Conservation (phyloP, 2,113 vertebrate genomes). For the Hemiscyllium ocellatum region DNA sequence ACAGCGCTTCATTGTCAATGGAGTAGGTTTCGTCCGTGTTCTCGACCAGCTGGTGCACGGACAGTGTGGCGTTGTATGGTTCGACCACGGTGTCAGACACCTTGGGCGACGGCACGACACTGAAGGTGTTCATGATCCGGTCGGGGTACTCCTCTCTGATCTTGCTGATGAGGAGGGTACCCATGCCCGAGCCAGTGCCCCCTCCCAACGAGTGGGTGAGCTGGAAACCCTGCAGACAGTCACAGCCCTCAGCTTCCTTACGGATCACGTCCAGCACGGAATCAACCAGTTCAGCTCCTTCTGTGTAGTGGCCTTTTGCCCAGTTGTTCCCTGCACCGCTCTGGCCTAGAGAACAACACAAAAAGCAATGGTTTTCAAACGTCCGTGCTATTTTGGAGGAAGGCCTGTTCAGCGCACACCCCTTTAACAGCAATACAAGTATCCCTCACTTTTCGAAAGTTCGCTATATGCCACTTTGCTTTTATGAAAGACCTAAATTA, state of each 20-base stretch:
- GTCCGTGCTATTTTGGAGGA: not conserved
- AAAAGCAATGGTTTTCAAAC: not conserved
- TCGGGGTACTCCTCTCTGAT: slow-evolving; percentile 71
- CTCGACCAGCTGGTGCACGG: slow-evolving; percentile 69
- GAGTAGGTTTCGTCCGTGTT: slow-evolving; percentile 72
- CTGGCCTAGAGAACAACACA: slow-evolving; percentile 51
- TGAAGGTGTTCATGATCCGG: slow-evolving; percentile 74
- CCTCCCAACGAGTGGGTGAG: slow-evolving; percentile 67
- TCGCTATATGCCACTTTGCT: too few relatives aligned
- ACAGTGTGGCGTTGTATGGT: slow-evolving; percentile 71
- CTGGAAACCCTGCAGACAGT: slow-evolving; percentile 71
- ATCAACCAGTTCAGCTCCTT: slow-evolving; percentile 68
- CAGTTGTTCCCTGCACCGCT: slow-evolving; percentile 72
- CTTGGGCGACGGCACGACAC: slow-evolving; percentile 67
- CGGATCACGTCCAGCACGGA: slow-evolving; percentile 66
- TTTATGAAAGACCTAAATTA: too few relatives aligned
- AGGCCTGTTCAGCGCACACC: too few relatives aligned
- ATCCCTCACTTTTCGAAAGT: too few relatives aligned
- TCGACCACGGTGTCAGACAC: slow-evolving; percentile 71
- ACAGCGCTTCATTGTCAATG: slow-evolving; percentile 70
- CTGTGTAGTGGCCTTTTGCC: slow-evolving; percentile 71
- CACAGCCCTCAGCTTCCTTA: slow-evolving; percentile 68
- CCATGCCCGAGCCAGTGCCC: slow-evolving; percentile 67
- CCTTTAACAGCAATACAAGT: not conserved
- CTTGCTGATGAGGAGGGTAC: slow-evolving; percentile 70